Base-by-base conservation (phyloP, 2,113 vertebrate species). In the Anguilla rostrata region DNA sequence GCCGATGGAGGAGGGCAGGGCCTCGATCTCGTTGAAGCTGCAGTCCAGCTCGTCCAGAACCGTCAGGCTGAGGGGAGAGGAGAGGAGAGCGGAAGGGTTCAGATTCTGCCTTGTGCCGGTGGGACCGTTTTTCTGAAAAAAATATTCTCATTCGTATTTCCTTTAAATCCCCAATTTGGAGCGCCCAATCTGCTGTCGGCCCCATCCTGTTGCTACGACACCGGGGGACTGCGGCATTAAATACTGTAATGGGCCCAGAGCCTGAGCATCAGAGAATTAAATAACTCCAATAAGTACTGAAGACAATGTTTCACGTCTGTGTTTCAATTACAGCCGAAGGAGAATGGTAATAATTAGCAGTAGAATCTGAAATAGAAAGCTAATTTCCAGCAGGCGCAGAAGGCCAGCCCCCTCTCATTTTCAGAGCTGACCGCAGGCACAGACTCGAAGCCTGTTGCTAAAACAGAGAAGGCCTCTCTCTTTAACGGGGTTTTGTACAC, bases 21-120 rank as follows among this genome's bases (percentile, higher is more conserved):
- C 96, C 95, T 99, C 98, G 80, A 99, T 95, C 93, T 99, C 98
- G 92, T 99, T 99, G 92, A 99, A 99, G 92, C 98, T 99, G 94
- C 97, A 99, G 93, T 99, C 98, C 89, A 99, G 93, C 93, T 99
- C 98, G 89, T 99, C 98, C 87, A 99, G 87, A 84, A 95, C 94
- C 3, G 92, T 84, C 91, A 99, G 95, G 63, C 98, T 99, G 80
- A 5, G 29, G 29, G 7, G 43, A 40, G 39, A 41, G 84, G 84
- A 41, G 83, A 78, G 22, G 3, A 53, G 49, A 53, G 0, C 7
- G 12, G 9, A 6, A 6, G 39, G 43, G 0, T 41, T 0, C 39
- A 66, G 60, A 86, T 12, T 11, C 11, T 3, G 5, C n/a, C 26
- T n/a, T 34, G 3, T 3, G 71, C 5, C 1, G 71, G n/a, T 29